A percentile compares a stretch with the other conserved stretches of the same genome.
Conservation (phyloP, 1,140 invertebrate genomes). For the Delia radicum region DNA sequence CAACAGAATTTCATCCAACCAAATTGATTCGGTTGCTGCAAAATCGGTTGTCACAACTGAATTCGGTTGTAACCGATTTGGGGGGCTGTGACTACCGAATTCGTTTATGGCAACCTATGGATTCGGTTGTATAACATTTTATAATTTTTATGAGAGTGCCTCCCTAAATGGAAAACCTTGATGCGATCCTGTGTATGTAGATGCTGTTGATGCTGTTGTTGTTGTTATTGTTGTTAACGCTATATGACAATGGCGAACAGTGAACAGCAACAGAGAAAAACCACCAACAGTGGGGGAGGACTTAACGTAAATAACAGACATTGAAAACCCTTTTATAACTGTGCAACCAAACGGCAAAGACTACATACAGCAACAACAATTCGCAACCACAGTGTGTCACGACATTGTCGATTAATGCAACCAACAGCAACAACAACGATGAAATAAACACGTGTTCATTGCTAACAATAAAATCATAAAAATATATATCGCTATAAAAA, state of each 20-base stretch:
- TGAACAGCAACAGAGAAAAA: not conserved
- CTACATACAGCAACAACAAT: not conserved
- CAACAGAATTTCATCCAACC: too few species aligned
- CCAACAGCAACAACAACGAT: not conserved
- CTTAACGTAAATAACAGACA: not conserved
- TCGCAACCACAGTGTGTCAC: conserved; percentile 13
- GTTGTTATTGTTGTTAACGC: not conserved
- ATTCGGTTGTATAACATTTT: too few species aligned
- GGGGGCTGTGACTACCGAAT: too few species aligned
- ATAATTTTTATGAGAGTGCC: too few species aligned
- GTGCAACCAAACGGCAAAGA: not conserved
- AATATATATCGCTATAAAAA: not conserved
- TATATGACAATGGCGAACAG: not conserved
- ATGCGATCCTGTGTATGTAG: too few species aligned
- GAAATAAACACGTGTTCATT: conserved; percentile 23
- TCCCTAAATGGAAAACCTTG: too few species aligned
- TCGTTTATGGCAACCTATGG: too few species aligned
- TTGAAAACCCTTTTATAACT: conserved; percentile 4
- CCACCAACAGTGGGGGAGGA: conserved; percentile 2
- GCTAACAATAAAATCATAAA: conserved; percentile 9
- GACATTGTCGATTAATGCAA: conserved; percentile 23
- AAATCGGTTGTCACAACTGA: too few species aligned
- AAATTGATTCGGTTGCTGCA: too few species aligned
- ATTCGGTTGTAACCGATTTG: too few species aligned
- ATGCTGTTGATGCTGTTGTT: not conserved